Evolutionary conservation across 1,140 invertebrate genomes (phyloP), one percentile per base, ranked within the genome.

Genomic region (Phthorimaea operculella): DNA sequence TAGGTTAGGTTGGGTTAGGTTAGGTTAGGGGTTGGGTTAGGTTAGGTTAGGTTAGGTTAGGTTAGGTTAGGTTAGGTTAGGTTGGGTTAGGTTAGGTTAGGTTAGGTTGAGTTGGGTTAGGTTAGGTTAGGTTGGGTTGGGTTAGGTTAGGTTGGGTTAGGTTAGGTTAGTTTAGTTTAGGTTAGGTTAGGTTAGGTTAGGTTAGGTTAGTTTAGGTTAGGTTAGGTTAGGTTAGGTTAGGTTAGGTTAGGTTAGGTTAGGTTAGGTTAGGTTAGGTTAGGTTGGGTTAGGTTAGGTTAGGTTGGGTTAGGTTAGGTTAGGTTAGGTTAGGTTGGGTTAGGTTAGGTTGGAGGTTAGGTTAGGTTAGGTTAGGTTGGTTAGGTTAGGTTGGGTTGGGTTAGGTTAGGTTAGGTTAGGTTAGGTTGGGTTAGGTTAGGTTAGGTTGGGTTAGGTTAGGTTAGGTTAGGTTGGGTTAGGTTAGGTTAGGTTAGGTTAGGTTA

Each of bases 281-380:
- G 57, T 58, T 58, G 50, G 57, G 51, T 59, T 59, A 59, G 58
- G 58, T 59, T 59, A 48, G 53, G 58, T 52, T 59, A 52, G 54
- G 58, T 54, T 61, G 58, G 58, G 60, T 66, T 63, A 56, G 66
- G 60, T 66, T 63, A 63, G 66, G 66, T 68, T 60, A 64, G 63
- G 66, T 66, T 63, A 60, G 11, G 65, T 52, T 60, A 56, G 55
- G 58, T 54, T 64, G 54, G 47, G 57, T 58, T 58, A 58, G 52
- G 52, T 55, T 57, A 44, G 28, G 44, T 7, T 45, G 7, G n/a
- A 14, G n/a, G n/a, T n/a, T n/a, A n/a, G n/a, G n/a, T n/a, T n/a
- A n/a, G n/a, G n/a, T n/a, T n/a, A n/a, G n/a, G 44, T 51, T 51
- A 51, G n/a, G n/a, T n/a, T n/a, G 49, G 49, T 52, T 52, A 36